Evolutionary conservation across 1,140 invertebrate genomes (phyloP).

Genomic region (Trachymyrmex cornetzi): DNA sequence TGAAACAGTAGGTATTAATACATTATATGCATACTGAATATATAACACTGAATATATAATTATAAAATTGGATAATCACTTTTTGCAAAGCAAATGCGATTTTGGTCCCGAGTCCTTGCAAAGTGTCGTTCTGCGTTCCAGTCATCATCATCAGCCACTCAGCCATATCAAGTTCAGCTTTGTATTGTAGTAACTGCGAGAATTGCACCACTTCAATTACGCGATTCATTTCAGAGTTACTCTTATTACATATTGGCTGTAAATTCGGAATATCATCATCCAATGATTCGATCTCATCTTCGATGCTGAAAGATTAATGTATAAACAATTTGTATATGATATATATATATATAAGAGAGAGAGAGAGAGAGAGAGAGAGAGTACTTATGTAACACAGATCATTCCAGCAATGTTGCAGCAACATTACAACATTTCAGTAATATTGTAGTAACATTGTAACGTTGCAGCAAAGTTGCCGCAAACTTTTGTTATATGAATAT

Average conservation of each 20-base stretch:
- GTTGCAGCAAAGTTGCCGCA: too few relatives aligned
- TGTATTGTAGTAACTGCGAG: constrained; percentile 3
- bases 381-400: too few relatives aligned
- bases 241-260: constrained; percentile 33
- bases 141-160: constrained; percentile 48
- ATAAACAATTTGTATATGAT: neutral
- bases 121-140: constrained; percentile 21
- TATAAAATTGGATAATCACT: neutral
- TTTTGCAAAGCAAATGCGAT: constrained; percentile 45
- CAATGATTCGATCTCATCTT: constrained; percentile 28
- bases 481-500: neutral
- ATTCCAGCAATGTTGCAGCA: too few relatives aligned
- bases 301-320: constrained; percentile 20
- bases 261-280: constrained; percentile 12
- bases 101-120: constrained; percentile 44
- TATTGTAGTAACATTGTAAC: too few relatives aligned
- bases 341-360: neutral
- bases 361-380: too few relatives aligned
- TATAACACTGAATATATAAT: neutral
- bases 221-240: constrained; percentile 28
- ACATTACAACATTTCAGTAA: too few relatives aligned
- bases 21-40: too few relatives aligned
- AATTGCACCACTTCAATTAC: constrained; percentile 27
- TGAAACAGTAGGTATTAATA: neutral
- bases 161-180: constrained; percentile 44